These are phyloP conservation scores for Bos indicus DNA, from an alignment of 2,113 vertebrate species.

Conservation along the genomic window DNA sequence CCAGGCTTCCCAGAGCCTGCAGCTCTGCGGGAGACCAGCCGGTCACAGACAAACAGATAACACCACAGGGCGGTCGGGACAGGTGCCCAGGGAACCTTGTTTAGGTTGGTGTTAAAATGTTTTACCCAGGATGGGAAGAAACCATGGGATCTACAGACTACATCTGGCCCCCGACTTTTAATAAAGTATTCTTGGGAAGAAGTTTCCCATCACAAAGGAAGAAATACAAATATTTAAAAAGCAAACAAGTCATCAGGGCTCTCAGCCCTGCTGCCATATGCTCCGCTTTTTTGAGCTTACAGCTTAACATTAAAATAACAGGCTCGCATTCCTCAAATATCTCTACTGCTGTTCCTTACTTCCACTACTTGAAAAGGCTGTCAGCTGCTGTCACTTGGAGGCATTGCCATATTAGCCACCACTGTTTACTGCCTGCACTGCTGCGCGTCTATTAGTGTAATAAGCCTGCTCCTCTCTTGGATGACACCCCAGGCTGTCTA, in stretches of 20 bases:
- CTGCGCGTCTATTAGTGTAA: slow-evolving; percentile 4
- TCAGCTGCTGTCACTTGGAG: slow-evolving; percentile 70
- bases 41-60: neutral
- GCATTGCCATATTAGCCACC: slow-evolving; percentile 49
- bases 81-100: neutral
- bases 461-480: slow-evolving; percentile 30
- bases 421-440: slow-evolving; percentile 54
- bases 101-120: neutral
- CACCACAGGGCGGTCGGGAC: fast-evolving
- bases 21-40: neutral
- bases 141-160: neutral
- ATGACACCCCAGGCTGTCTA: neutral
- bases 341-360: slow-evolving; percentile 66
- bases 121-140: neutral
- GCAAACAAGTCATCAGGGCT: slow-evolving; percentile 72
- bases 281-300: slow-evolving; percentile 72
- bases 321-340: slow-evolving; percentile 72
- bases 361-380: slow-evolving; percentile 68
- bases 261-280: slow-evolving; percentile 75
- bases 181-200: slow-evolving; percentile 67
- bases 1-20: neutral
- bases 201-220: slow-evolving; percentile 70
- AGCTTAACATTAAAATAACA: slow-evolving; percentile 77
- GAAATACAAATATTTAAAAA: slow-evolving; percentile 78
- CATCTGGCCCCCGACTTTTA: slow-evolving; percentile 49